Evolutionary conservation across 92 coral and sea anemone species (phyloP).

Genomic region (Porites lobata): DNA sequence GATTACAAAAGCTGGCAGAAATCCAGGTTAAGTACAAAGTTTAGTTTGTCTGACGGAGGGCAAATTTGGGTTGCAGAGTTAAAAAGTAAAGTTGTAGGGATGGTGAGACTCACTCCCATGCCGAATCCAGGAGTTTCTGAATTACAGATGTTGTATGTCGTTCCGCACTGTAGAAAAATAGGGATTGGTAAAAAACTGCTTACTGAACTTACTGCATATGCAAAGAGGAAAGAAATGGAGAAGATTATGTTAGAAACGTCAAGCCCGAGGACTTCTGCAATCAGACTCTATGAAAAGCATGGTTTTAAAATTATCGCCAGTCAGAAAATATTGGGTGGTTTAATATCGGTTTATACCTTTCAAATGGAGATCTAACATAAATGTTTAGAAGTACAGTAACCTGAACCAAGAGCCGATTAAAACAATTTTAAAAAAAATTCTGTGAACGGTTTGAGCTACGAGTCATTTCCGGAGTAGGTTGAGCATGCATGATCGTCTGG

Average conservation of each 20-base stretch:
- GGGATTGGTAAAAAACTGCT: slow-evolving; percentile 74
- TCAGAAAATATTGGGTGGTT: background rate
- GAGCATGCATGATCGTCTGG: no score
- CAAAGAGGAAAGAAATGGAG: slow-evolving; percentile 47
- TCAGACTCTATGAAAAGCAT: slow-evolving; percentile 41
- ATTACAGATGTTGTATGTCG: slow-evolving; percentile 71
- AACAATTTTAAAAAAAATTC: background rate
- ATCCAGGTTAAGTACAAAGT: slow-evolving; percentile 54
- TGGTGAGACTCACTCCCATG: slow-evolving; percentile 65
- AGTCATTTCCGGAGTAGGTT: no score
- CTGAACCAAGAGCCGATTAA: background rate
- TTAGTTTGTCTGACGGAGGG: slow-evolving; percentile 36
- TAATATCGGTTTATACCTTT: background rate
- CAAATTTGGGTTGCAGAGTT: slow-evolving; percentile 75
- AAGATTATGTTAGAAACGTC: slow-evolving; percentile 63
- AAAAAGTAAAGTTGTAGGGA: slow-evolving; percentile 67
- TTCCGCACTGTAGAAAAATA: slow-evolving; percentile 37
- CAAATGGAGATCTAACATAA: background rate
- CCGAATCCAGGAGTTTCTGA: slow-evolving; percentile 63
- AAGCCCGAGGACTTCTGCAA: slow-evolving; percentile 52
- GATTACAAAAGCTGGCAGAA: slow-evolving; percentile 41
- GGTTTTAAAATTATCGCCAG: slow-evolving; percentile 37
- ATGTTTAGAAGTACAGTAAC: background rate
- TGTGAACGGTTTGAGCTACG: no score
- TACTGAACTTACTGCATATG: slow-evolving; percentile 47